phyloP scores from a whole-genome alignment of 2,797 vertebrate genomes.

The Phylloscopus collybita region DNA sequence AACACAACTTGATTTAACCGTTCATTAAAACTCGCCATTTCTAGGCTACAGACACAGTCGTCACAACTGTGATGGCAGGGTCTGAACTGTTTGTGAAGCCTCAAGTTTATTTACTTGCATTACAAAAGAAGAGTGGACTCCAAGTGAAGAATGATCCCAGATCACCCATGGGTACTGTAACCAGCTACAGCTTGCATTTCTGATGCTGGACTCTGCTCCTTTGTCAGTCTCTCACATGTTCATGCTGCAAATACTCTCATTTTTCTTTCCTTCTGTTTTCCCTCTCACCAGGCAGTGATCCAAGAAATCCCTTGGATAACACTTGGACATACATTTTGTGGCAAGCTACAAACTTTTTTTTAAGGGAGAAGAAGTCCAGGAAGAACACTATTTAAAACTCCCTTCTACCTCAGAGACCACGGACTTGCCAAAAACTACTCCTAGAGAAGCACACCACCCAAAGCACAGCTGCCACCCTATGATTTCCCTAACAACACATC shows the following conservation, averaged over 20 bases:
- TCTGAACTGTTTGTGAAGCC: not conserved
- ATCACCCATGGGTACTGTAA: not conserved
- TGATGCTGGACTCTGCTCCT: accelerated
- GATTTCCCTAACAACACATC: not conserved
- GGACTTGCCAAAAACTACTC: not conserved
- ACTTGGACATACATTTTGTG: accelerated
- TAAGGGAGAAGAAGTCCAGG: not conserved
- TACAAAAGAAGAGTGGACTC: not conserved
- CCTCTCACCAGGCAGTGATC: accelerated
- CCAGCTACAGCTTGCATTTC: not conserved
- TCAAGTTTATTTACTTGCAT: not conserved
- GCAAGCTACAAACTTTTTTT: not conserved
- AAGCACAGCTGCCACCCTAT: not conserved
- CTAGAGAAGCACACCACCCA: not conserved
- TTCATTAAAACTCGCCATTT: not conserved
- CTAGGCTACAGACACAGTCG: accelerated
- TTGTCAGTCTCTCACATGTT: not conserved
- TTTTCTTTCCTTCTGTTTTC: not conserved
- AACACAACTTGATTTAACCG: not conserved
- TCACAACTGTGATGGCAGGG: not conserved
- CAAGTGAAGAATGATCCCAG: not conserved
- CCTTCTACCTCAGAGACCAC: not conserved
- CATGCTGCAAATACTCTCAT: not conserved
- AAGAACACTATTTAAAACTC: not conserved
- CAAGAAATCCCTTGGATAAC: not conserved